Evolutionary conservation across 2,888 invertebrate genomes (phyloP), one percentile per base, ranked within the genome.

Genomic region (Xanthostigma xanthostigma): DNA sequence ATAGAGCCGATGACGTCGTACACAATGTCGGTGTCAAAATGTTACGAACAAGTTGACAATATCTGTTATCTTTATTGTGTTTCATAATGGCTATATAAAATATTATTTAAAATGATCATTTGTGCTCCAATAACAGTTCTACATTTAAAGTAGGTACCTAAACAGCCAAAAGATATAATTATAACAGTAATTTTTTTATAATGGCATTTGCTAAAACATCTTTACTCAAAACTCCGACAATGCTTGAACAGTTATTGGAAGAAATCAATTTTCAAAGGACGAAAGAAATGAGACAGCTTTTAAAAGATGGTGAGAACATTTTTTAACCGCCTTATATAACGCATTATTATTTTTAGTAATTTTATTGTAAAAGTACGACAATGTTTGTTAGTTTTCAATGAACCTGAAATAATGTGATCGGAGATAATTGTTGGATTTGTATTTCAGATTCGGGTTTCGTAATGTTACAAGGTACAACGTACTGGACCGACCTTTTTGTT

Each of bases 401-500:
- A 45, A 35, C 12, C 17, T 17, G 17, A 17, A 17, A 4, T 17
- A 17, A 17, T 17, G 9, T 12, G 9, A 8, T 44, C 10, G 37
- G 33, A 44, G 13, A 17, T 43, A 12, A 45, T 45, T 33, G 11
- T 27, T 27, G 5, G 6, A 27, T 27, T 1, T 27, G 6, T 27
- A 27, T 70, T 70, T 27, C 72, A 91, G 91, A 91, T 68, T 85
- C 85, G 34, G 91, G 90, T 42, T 93, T 93, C 71, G 92, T 93
- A 55, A 81, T 94, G 67, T 78, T 92, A 12, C 89, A 91, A 69
- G 90, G 91, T 38, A 90, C 89, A 51, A 90, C 90, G 3, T 94
- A 94, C 64, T 95, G 95, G 94, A 94, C 92, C 46, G 91, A 92
- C 67, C 74, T 95, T 56, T 95, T 95, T 69, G 90, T 92, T 55